A percentile compares a stretch with the other conserved stretches of the same genome.
Evolutionary conservation across 2,888 invertebrate genomes (phyloP).

Genomic region (Aporophyla nigra): DNA sequence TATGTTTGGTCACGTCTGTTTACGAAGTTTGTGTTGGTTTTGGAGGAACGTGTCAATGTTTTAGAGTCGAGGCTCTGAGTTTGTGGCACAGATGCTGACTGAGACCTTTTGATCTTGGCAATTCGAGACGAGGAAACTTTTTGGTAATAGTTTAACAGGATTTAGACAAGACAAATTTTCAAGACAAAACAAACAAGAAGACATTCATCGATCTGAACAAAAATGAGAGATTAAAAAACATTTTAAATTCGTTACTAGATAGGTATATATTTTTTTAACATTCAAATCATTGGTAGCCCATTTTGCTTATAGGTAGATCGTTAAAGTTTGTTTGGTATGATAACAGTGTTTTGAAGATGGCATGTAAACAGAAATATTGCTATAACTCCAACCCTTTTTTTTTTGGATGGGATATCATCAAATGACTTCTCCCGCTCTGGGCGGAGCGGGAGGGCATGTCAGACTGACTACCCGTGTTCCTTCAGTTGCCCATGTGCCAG

Average conservation of each 20-base stretch:
- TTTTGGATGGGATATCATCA: too few relatives aligned
- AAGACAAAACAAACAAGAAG: neutral
- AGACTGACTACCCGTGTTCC: too few relatives aligned
- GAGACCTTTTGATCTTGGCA: constrained; percentile 1
- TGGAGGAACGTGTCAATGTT: constrained; percentile 39
- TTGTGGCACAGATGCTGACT: constrained; percentile 26
- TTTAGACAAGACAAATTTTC: constrained; percentile 3
- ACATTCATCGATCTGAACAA: neutral
- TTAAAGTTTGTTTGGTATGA: neutral
- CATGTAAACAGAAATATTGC: too few relatives aligned
- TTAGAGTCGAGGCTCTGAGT: constrained; percentile 31
- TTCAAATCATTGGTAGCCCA: too few relatives aligned
- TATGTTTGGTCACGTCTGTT: constrained; percentile 55
- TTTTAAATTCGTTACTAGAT: too few relatives aligned
- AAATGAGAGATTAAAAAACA: too few relatives aligned
- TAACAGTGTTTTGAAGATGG: neutral
- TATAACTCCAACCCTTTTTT: too few relatives aligned
- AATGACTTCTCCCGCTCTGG: too few relatives aligned
- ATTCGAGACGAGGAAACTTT: neutral
- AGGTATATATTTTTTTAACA: neutral
- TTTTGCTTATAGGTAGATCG: neutral
- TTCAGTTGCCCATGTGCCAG: too few relatives aligned
- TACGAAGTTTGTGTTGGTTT: constrained; percentile 42
- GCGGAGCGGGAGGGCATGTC: too few relatives aligned
- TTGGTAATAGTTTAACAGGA: neutral